These are phyloP conservation scores for Ormyrus labotus DNA, from an alignment of 2,888 invertebrate species.

Conservation along the genomic window DNA sequence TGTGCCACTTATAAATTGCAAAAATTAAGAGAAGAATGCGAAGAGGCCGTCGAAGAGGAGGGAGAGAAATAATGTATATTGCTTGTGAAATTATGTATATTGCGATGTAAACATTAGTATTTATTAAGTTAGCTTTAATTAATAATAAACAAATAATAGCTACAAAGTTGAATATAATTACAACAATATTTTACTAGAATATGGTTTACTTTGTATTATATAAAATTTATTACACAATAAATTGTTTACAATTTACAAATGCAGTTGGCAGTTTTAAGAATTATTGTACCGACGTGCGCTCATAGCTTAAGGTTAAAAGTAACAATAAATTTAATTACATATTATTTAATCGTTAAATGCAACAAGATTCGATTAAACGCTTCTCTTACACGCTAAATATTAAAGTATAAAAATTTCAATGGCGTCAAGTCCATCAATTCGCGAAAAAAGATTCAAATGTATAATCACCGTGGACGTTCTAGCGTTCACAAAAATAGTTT, in stretches of 20 bases:
- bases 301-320: constrained; percentile 16
- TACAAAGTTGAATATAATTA: not conserved
- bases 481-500: not conserved
- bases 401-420: constrained; percentile 33
- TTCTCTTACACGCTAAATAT: constrained; percentile 21
- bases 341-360: constrained; percentile 50
- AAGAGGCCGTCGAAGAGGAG: constrained; percentile 21
- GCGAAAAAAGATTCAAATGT: constrained; percentile 10
- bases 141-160: constrained; percentile 2
- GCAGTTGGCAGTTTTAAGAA: constrained; percentile 51
- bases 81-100: constrained; percentile 10
- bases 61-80: constrained; percentile 22
- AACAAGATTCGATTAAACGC: constrained; percentile 41
- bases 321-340: constrained; percentile 49
- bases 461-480: constrained; percentile 3
- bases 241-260: constrained; percentile 58
- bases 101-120: constrained; percentile 7
- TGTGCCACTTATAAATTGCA: constrained; percentile 66
- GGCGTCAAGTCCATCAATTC: constrained; percentile 8
- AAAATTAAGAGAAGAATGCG: constrained; percentile 61
- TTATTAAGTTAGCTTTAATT: constrained; percentile 3
- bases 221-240: constrained; percentile 48
- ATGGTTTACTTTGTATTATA: constrained; percentile 23
- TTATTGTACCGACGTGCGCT: constrained; percentile 45
- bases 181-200: constrained; percentile 25